Conservation (phyloP, 2,888 invertebrate genomes). For the Caenorhabditis drosophilae region DNA sequence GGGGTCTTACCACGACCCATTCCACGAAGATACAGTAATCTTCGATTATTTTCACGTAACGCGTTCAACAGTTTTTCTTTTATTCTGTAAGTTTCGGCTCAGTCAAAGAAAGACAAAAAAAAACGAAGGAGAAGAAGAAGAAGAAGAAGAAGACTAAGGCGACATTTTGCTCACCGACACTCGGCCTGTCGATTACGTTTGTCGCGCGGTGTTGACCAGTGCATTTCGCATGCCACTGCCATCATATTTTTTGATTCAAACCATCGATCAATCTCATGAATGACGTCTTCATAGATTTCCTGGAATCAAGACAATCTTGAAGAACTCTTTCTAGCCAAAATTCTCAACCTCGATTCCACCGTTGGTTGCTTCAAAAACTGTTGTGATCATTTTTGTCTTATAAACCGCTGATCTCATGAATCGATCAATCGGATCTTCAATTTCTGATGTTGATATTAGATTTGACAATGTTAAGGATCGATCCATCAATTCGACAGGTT, state of each 20-base stretch:
- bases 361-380: conserved; percentile 60
- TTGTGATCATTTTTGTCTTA: conserved; percentile 62
- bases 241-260: conserved; percentile 54
- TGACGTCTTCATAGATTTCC: conserved; percentile 47
- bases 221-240: conserved; percentile 65
- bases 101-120: background rate
- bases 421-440: conserved; percentile 29
- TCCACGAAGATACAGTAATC: conserved; percentile 54
- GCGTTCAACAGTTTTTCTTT: conserved; percentile 60
- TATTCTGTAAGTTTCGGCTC: conserved; percentile 39
- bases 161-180: conserved; percentile 40
- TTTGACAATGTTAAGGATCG: background rate
- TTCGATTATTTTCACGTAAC: conserved; percentile 61
- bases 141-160: too few species aligned
- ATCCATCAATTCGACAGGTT: too few species aligned
- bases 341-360: conserved; percentile 45
- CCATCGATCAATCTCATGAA: conserved; percentile 57
- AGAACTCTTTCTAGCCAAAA: too few species aligned
- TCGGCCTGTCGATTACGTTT: conserved; percentile 52
- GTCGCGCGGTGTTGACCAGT: conserved; percentile 62
- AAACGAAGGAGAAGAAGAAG: background rate
- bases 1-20: conserved; percentile 48
- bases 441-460: too few species aligned
- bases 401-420: conserved; percentile 44
- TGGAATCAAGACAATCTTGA: background rate